Conservation (phyloP, 1,140 invertebrate genomes). For the Eumeta japonica region DNA sequence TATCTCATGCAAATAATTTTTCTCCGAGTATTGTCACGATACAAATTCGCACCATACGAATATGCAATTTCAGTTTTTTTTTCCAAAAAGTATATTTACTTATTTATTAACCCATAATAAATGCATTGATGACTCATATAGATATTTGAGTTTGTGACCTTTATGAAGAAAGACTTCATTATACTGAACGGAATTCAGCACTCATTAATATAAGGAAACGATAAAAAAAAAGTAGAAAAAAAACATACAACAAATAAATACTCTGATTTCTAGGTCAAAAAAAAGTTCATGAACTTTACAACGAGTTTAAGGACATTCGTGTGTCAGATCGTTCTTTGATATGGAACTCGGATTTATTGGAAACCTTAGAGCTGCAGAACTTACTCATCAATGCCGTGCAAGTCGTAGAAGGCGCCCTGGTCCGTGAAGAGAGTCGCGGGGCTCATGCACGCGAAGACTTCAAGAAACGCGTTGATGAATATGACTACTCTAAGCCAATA, state of each 20-base stretch:
- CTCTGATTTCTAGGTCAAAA: constrained; percentile 21
- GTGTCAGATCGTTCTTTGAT: constrained; percentile 67
- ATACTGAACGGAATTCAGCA: too few species aligned
- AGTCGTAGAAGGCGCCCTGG: constrained; percentile 89
- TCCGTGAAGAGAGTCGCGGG: constrained; percentile 95
- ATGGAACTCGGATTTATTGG: constrained; percentile 97
- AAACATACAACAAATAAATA: not conserved
- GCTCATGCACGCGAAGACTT: constrained; percentile 97
- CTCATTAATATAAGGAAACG: not conserved
- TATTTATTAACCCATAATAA: not conserved
- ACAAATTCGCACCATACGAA: too few species aligned
- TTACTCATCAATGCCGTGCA: constrained; percentile 90
- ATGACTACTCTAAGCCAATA: constrained; percentile 88
- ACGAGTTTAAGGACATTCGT: constrained; percentile 63
- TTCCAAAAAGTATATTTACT: too few species aligned
- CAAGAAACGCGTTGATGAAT: constrained; percentile 87
- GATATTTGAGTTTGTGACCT: not conserved
- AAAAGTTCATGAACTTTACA: constrained; percentile 61
- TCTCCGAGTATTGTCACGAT: too few species aligned
- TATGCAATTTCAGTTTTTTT: too few species aligned
- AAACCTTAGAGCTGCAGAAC: constrained; percentile 96
- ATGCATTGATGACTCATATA: not conserved
- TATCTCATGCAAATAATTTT: too few species aligned
- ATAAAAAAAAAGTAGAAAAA: not conserved
- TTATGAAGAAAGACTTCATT: too few species aligned